Evolutionary conservation across 2,888 invertebrate species (phyloP).

Genomic region (Byasa hedistus): DNA sequence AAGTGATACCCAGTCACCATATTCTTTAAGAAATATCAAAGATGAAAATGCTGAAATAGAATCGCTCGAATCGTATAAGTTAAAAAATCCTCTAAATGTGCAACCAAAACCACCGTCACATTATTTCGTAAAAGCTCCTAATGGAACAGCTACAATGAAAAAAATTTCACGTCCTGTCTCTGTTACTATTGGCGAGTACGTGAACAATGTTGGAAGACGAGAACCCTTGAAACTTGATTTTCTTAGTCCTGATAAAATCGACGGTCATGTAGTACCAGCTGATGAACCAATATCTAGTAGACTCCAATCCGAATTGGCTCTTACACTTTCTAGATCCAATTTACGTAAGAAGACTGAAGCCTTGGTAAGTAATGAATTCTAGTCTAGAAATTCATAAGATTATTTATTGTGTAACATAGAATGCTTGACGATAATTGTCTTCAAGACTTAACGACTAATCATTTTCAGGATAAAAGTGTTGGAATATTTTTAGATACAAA

Average conservation of each 20-base stretch:
- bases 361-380: conserved; percentile 71
- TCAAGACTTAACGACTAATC: conserved; percentile 35
- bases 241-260: conserved; percentile 72
- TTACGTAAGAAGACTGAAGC: conserved; percentile 86
- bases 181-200: conserved; percentile 86
- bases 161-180: conserved; percentile 82
- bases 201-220: conserved; percentile 75
- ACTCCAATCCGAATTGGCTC: conserved; percentile 86
- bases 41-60: conserved; percentile 85
- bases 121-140: conserved; percentile 82
- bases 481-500: conserved; percentile 60
- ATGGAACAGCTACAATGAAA: conserved; percentile 78
- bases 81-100: conserved; percentile 82
- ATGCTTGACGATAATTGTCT: conserved; percentile 7
- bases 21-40: conserved; percentile 52
- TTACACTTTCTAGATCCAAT: conserved; percentile 88
- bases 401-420: neutral
- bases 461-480: conserved; percentile 61
- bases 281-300: conserved; percentile 81
- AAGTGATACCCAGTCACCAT: conserved; percentile 42
- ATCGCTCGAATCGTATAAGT: conserved; percentile 86
- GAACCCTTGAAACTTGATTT: conserved; percentile 88
- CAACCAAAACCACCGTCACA: conserved; percentile 84
- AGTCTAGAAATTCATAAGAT: conserved; percentile 1
- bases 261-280: conserved; percentile 59